A percentile compares a stretch with the other conserved stretches of the same genome.
These are phyloP conservation scores for Lysandra coridon DNA, from an alignment of 2,888 invertebrate genomes.

Conservation along the genomic window DNA sequence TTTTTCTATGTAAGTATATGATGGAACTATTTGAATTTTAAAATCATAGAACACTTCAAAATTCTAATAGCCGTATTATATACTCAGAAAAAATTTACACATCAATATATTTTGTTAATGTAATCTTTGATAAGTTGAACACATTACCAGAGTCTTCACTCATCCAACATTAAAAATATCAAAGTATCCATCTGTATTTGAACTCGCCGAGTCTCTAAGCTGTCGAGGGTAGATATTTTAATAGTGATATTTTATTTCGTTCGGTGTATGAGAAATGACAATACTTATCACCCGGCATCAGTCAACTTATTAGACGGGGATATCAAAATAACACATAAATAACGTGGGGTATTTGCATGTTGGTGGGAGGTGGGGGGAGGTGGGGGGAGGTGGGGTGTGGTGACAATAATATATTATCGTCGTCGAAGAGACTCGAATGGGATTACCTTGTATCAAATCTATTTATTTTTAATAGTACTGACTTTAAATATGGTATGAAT, in stretches of 20 bases:
- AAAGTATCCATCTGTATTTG: neutral
- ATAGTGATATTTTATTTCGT: slow-evolving; percentile 16
- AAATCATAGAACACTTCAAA: no score
- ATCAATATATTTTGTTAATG: neutral
- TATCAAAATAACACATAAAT: slow-evolving; percentile 38
- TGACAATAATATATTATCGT: slow-evolving; percentile 49
- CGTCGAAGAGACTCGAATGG: slow-evolving; percentile 45
- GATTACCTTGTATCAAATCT: slow-evolving; percentile 44
- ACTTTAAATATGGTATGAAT: neutral
- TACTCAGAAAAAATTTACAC: neutral
- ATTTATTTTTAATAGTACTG: slow-evolving; percentile 35
- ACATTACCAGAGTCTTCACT: neutral
- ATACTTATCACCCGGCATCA: slow-evolving; percentile 37
- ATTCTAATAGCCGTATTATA: no score
- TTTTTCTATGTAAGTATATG: no score
- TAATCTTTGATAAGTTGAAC: neutral
- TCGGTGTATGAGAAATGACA: slow-evolving; percentile 32
- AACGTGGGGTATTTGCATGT: slow-evolving; percentile 46
- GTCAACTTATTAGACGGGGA: slow-evolving; percentile 38
- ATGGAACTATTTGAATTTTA: no score
- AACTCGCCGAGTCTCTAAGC: neutral
- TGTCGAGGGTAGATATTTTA: slow-evolving; percentile 7
- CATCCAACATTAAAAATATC: neutral
- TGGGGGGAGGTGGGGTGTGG: slow-evolving; percentile 38
- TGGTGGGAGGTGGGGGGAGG: no score